A percentile compares a stretch with the other conserved stretches of the same genome.
Evolutionary conservation across 2,113 vertebrate species (phyloP).

Genomic region (Solenodon paradoxus): DNA sequence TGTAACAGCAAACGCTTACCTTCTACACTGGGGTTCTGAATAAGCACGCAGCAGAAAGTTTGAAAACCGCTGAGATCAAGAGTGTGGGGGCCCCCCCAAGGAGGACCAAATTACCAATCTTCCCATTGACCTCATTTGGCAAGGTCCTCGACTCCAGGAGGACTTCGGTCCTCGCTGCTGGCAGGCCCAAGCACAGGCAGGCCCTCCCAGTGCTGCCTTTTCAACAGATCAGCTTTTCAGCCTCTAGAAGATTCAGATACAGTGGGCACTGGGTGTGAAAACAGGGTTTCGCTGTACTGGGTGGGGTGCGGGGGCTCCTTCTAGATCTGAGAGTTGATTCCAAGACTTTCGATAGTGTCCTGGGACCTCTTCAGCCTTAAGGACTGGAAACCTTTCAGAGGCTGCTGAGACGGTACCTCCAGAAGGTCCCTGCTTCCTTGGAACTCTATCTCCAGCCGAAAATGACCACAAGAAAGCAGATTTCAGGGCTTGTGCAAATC

Average conservation of each 20-base stretch:
- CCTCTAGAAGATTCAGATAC: not conserved
- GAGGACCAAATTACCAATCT: not conserved
- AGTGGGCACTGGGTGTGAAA: not conserved
- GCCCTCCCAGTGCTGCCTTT: not conserved
- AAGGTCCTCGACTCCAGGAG: not conserved
- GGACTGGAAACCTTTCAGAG: not conserved
- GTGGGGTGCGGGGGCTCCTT: not conserved
- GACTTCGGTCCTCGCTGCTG: no score
- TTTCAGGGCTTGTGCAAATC: not conserved
- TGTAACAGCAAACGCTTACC: not conserved
- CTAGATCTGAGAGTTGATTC: not conserved
- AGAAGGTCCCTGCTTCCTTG: not conserved
- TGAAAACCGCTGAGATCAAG: not conserved
- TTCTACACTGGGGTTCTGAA: not conserved
- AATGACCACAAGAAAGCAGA: not conserved
- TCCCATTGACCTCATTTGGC: accelerated
- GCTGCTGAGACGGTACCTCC: not conserved
- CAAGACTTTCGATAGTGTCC: not conserved
- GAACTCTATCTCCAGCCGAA: not conserved
- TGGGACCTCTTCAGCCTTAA: not conserved
- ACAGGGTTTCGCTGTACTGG: not conserved
- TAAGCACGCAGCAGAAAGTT: not conserved
- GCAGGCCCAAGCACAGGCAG: not conserved
- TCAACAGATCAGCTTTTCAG: not conserved
- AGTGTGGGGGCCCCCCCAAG: not conserved